Percentiles rank a stretch among this genome's conserved stretches.
Evolutionary conservation across 1,140 invertebrate species (phyloP).

Genomic region (Bathynomus jamesi): DNA sequence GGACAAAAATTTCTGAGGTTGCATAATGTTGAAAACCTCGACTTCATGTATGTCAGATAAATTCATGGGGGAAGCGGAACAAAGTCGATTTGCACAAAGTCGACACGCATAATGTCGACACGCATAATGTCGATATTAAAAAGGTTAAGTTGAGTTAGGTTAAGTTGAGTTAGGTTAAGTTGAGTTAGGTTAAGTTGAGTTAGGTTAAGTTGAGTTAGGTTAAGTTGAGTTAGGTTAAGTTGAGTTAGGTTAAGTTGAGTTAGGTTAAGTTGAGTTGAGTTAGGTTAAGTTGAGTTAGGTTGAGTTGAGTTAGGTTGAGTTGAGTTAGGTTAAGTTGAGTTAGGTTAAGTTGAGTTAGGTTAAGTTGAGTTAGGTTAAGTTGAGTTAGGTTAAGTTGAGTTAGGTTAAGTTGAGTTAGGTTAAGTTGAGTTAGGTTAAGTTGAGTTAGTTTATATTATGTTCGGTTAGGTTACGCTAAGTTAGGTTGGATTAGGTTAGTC

Average conservation of each 20-base stretch:
- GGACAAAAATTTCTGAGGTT: no score
- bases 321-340: not conserved
- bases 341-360: not conserved
- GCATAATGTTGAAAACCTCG: no score
- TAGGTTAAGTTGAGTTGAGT: not conserved
- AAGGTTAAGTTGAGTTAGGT: no score
- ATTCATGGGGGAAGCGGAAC: no score
- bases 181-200: not conserved
- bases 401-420: not conserved
- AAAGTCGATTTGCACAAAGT: no score
- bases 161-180: not conserved
- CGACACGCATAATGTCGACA: no score
- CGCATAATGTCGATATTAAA: no score
- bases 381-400: not conserved
- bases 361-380: not conserved
- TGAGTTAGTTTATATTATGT: no score
- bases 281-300: not conserved
- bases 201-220: not conserved
- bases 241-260: not conserved
- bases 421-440: no score
- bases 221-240: not conserved
- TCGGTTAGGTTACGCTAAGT: no score
- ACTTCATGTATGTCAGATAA: no score
- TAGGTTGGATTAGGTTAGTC: no score
- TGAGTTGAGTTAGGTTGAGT: conserved; percentile 1